phyloP scores from a whole-genome alignment of 2,888 invertebrate species.

The Nasonovia ribisnigri region DNA sequence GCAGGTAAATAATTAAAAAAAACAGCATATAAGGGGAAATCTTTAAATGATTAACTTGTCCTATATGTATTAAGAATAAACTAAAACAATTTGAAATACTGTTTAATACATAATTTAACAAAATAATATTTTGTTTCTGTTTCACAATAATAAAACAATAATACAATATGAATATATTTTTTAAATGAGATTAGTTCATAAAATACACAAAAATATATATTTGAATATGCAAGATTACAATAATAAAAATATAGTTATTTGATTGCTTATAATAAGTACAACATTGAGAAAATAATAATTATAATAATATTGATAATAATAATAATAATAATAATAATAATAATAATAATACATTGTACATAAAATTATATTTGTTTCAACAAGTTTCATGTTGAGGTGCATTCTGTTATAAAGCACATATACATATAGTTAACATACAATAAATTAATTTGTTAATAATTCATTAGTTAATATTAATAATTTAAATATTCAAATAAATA shows the following conservation, averaged over 20 bases:
- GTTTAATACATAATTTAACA: slow-evolving; percentile 43
- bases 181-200: slow-evolving; percentile 49
- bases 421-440: slow-evolving; percentile 64
- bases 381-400: slow-evolving; percentile 40
- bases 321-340: slow-evolving; percentile 31
- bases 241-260: slow-evolving; percentile 60
- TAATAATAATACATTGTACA: slow-evolving; percentile 45
- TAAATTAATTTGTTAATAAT: slow-evolving; percentile 62
- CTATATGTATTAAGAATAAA: slow-evolving; percentile 17
- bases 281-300: slow-evolving; percentile 55
- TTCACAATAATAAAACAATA: slow-evolving; percentile 38
- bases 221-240: slow-evolving; percentile 55
- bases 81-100: slow-evolving; percentile 22
- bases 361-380: slow-evolving; percentile 49
- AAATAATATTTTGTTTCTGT: slow-evolving; percentile 38
- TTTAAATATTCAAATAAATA: slow-evolving; percentile 56
- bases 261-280: slow-evolving; percentile 64
- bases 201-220: slow-evolving; percentile 62
- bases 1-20: background rate
- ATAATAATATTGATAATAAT: slow-evolving; percentile 27
- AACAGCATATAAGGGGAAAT: background rate
- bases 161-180: slow-evolving; percentile 2
- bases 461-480: slow-evolving; percentile 63
- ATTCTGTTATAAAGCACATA: slow-evolving; percentile 57
- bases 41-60: background rate